Percentiles rank a stretch among this genome's conserved stretches.
Evolutionary conservation across 2,888 invertebrate genomes (phyloP).

Genomic region (Drosophila demipolita): DNA sequence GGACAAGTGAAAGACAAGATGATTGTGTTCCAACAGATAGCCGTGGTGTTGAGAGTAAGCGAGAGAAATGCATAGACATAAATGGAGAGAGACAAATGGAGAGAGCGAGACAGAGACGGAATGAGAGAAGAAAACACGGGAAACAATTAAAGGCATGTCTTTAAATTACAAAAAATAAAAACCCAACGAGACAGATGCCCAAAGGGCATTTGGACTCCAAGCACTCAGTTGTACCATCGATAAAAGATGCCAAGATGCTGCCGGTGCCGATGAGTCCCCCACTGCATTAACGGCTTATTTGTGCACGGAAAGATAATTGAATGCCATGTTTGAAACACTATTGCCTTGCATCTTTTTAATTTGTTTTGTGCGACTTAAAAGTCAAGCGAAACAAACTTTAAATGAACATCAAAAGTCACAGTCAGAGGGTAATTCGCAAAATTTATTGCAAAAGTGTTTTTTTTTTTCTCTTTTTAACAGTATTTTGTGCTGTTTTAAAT

Average conservation of each 20-base stretch:
- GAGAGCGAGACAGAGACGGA: neutral
- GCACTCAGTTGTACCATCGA: neutral
- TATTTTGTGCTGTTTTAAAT: neutral
- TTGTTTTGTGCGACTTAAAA: neutral
- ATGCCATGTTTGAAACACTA: neutral
- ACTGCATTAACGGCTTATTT: neutral
- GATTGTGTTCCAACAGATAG: slow-evolving; percentile 40
- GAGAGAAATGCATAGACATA: neutral
- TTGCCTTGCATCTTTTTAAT: neutral
- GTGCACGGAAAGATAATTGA: neutral
- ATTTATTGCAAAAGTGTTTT: neutral
- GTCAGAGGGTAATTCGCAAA: neutral
- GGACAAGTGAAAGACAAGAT: slow-evolving; percentile 44
- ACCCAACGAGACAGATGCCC: neutral
- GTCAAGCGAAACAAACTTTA: neutral
- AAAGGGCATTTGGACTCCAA: neutral
- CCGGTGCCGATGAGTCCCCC: neutral
- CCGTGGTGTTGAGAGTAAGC: slow-evolving; percentile 22
- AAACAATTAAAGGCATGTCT: slow-evolving; percentile 1
- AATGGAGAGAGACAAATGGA: neutral
- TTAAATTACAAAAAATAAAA: neutral
- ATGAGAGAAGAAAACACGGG: neutral
- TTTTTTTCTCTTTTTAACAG: neutral
- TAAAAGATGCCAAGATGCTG: neutral
- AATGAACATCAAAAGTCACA: neutral